A percentile compares a stretch with the other conserved stretches of the same genome.
phyloP scores from a whole-genome alignment of 2,113 vertebrate species.

The Rhinolophus sinicus region DNA sequence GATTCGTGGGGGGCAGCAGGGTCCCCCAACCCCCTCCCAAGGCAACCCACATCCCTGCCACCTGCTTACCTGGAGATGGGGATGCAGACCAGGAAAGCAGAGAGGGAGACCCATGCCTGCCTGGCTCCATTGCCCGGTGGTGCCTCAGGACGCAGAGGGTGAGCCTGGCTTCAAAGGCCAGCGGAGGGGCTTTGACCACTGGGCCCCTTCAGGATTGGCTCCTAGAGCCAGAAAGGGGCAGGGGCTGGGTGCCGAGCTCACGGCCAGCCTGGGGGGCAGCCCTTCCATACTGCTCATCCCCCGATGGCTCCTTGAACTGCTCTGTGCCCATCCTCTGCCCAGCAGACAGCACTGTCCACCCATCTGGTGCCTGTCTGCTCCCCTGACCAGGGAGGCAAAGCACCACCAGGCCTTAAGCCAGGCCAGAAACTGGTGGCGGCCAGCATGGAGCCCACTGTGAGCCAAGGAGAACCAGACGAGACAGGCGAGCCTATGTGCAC shows the following conservation, averaged over 20 bases:
- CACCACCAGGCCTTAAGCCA: background rate
- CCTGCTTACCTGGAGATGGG: constrained; percentile 71
- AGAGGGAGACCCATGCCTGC: background rate
- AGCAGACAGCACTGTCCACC: background rate
- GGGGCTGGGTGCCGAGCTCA: background rate
- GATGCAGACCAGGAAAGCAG: constrained; percentile 7
- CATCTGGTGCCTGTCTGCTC: background rate
- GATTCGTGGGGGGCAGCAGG: background rate
- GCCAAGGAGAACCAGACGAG: background rate
- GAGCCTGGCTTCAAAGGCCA: constrained; percentile 2
- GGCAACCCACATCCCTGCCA: background rate
- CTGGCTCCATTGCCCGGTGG: constrained; percentile 41
- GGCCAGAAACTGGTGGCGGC: background rate
- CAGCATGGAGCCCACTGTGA: background rate
- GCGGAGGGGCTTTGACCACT: background rate
- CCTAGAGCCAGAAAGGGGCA: constrained; percentile 42
- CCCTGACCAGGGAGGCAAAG: background rate
- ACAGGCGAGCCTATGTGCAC: background rate
- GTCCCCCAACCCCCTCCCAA: background rate
- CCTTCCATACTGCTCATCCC: background rate
- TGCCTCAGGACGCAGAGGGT: background rate
- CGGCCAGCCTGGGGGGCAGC: background rate
- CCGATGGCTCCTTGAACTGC: accelerated
- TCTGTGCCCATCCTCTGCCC: background rate
- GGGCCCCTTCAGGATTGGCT: background rate